phyloP scores from a whole-genome alignment of 1,140 invertebrate genomes.

The Cardiocondyla obscurior region DNA sequence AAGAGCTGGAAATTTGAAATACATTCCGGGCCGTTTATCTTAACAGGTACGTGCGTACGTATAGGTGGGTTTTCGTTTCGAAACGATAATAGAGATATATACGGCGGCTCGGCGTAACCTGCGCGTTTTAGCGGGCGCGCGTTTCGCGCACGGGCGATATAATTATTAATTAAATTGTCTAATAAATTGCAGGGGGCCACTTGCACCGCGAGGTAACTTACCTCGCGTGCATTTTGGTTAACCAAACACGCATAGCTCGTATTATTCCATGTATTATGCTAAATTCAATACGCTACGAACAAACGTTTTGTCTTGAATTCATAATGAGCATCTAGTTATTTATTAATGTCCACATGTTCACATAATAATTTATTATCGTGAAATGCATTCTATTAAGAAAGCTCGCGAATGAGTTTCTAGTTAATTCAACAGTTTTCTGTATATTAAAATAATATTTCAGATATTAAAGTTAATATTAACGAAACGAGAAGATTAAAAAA shows the following conservation, averaged over 20 bases:
- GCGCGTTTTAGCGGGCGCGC: neutral
- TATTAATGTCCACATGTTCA: neutral
- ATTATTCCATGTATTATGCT: conserved; percentile 7
- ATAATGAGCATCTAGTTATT: neutral
- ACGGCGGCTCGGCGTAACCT: neutral
- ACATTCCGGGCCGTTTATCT: neutral
- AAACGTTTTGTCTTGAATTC: neutral
- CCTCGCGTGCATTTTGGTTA: conserved; percentile 12
- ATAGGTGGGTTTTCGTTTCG: neutral
- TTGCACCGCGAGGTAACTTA: conserved; percentile 5
- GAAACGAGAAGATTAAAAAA: neutral
- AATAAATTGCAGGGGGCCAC: neutral
- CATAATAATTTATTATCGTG: neutral
- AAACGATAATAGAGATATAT: conserved; percentile 6
- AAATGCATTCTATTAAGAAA: neutral
- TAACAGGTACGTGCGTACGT: neutral
- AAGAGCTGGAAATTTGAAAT: conserved; percentile 11
- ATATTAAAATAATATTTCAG: neutral
- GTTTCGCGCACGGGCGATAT: neutral
- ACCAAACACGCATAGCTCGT: neutral
- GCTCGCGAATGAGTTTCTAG: neutral
- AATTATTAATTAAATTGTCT: conserved; percentile 42
- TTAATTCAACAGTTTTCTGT: neutral
- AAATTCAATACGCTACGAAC: conserved; percentile 8
- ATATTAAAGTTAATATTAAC: neutral